Evolutionary conservation across 1,140 invertebrate species (phyloP).

Genomic region (Pseudoatta argentina): DNA sequence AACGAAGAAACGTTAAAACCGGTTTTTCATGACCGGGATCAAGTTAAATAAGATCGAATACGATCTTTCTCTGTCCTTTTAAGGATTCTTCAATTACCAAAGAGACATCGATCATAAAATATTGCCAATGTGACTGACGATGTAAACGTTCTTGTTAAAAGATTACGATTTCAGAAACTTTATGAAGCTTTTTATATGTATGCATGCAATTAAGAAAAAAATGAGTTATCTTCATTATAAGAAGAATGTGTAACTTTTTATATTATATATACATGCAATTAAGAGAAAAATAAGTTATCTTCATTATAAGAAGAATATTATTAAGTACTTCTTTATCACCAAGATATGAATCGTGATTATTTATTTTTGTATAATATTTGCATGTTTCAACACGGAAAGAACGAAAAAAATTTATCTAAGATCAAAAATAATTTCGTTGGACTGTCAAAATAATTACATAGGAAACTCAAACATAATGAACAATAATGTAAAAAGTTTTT

Average conservation of each 20-base stretch:
- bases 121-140: not conserved
- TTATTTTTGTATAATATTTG: not conserved
- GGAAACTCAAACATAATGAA: too few species aligned
- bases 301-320: not conserved
- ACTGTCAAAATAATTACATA: too few species aligned
- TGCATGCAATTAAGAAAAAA: not conserved
- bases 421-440: too few species aligned
- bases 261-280: not conserved
- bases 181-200: not conserved
- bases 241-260: too few species aligned
- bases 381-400: too few species aligned
- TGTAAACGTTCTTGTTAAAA: slow-evolving; percentile 18
- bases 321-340: not conserved
- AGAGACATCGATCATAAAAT: slow-evolving; percentile 30
- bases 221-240: not conserved
- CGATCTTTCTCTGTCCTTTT: slow-evolving; percentile 33
- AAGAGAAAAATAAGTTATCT: not conserved
- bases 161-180: not conserved
- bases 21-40: slow-evolving; percentile 40
- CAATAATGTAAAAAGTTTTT: too few species aligned
- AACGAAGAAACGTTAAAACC: slow-evolving; percentile 42
- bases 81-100: slow-evolving; percentile 36
- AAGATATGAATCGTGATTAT: not conserved
- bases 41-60: slow-evolving; percentile 46
- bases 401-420: too few species aligned